Evolutionary conservation across 2,113 vertebrate species (phyloP).

Genomic region (Coturnix japonica): DNA sequence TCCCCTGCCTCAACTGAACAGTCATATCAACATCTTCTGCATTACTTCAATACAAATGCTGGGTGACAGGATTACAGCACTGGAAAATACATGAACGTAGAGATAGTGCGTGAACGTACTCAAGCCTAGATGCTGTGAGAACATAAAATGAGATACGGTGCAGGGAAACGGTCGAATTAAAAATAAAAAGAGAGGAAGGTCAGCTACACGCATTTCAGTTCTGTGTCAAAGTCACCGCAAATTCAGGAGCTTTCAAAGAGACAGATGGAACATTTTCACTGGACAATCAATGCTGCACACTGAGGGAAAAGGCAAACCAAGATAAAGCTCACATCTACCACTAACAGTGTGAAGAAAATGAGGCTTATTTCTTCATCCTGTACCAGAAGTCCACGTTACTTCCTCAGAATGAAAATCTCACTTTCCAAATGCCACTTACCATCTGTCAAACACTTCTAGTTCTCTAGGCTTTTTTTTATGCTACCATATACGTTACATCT

Average conservation of each 20-base stretch:
- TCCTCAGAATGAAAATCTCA: not conserved
- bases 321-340: not conserved
- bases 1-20: not conserved
- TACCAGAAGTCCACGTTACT: constrained; percentile 32
- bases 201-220: not conserved
- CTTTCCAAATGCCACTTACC: constrained; percentile 54
- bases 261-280: not conserved
- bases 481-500: constrained; percentile 16
- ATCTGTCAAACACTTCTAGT: constrained; percentile 53
- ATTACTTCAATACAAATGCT: not conserved
- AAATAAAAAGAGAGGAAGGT: not conserved
- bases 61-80: not conserved
- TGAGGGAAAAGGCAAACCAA: not conserved
- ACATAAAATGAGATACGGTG: not conserved
- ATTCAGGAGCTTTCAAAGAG: not conserved
- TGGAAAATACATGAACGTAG: not conserved
- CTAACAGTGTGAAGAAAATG: not conserved
- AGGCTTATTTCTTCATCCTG: constrained; percentile 38
- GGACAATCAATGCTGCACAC: not conserved
- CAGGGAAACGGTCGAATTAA: not conserved
- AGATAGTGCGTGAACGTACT: not conserved
- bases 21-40: not conserved
- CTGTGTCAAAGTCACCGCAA: not conserved
- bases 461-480: constrained; percentile 34
- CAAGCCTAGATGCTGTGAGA: not conserved